Base-by-base conservation (phyloP, 2,113 vertebrate species). In the Grallaria varia region DNA sequence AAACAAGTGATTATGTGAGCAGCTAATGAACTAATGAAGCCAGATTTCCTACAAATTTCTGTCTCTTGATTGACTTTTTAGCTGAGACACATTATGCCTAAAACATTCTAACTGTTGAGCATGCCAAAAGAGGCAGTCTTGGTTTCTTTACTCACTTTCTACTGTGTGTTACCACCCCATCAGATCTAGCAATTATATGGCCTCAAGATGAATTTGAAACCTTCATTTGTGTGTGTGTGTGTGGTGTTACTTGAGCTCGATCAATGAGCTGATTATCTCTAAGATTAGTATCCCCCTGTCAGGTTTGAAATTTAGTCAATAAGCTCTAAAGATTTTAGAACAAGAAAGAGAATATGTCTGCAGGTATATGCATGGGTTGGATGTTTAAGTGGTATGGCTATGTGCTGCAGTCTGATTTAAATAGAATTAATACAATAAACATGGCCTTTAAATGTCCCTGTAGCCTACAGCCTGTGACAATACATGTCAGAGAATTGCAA, bases 21-120 rank as follows among this genome's bases (percentile, higher is more conserved):
- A 95, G 67, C 62, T 95, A 91, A 94, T 93, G 85, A 76, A 76
- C 87, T 79, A 91, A 93, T 83, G 90, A 83, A 92, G 92, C 82
- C 94, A 95, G 67, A 95, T 93, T 94, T 94, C 58, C 58, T 93
- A 63, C 19, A 72, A 37, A 96, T 82, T 78, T 94, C 84, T 87
- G 35, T 63, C 33, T 81, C 64, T 67, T 96, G 63, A 91, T 45
- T 94, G 76, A 77, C 60, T 95, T 93, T 72, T 59, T 64, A 89
- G 75, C 62, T 75, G 67, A 90, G 58, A 44, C 33, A 55, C 25
- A 39, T 77, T 53, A 64, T 86, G 67, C 37, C 14, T 83, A 58
- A 93, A 93, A 62, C n/a, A 44, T 58, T 90, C 49, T 66, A 80
- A 45, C 8, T 25, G 25, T 0, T 1, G 15, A 83, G 20, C 20